phyloP scores from a whole-genome alignment of 2,797 vertebrate species.

The Gambusia yucatana region DNA sequence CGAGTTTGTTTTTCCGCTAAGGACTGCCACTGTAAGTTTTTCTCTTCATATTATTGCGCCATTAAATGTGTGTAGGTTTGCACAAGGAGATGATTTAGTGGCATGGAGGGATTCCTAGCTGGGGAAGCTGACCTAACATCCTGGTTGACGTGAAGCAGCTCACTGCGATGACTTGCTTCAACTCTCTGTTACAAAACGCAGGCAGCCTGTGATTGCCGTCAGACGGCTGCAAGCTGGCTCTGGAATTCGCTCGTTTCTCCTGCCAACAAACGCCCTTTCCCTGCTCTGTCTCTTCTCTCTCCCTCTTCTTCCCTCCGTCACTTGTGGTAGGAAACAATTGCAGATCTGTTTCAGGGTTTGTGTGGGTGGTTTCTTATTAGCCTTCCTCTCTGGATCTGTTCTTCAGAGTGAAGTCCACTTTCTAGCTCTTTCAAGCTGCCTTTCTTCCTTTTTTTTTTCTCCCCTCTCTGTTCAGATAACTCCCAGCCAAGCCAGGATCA shows the following conservation, averaged over 20 bases:
- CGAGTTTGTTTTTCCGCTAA: slow-evolving; percentile 50
- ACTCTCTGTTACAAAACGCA: slow-evolving; percentile 39
- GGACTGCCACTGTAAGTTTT: slow-evolving; percentile 52
- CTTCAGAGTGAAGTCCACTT: slow-evolving; percentile 56
- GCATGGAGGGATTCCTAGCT: slow-evolving; percentile 18
- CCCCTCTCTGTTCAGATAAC: slow-evolving; percentile 78
- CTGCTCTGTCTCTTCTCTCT: slow-evolving; percentile 51
- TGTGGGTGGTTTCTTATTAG: slow-evolving; percentile 82
- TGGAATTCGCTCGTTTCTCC: slow-evolving; percentile 86
- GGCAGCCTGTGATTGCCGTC: slow-evolving; percentile 55
- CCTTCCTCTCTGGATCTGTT: slow-evolving; percentile 60
- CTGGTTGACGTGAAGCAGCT: slow-evolving; percentile 9
- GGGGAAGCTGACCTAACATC: slow-evolving; percentile 73
- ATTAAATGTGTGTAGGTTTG: slow-evolving; percentile 4
- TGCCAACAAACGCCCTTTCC: slow-evolving; percentile 63
- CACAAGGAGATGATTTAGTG: slow-evolving; percentile 12
- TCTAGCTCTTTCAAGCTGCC: slow-evolving; percentile 59
- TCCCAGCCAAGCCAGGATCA: slow-evolving; percentile 80
- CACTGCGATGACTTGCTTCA: slow-evolving; percentile 23
- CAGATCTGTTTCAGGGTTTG: slow-evolving; percentile 85
- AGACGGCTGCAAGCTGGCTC: slow-evolving; percentile 73
- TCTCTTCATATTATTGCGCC: slow-evolving; percentile 6
- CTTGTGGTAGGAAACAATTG: slow-evolving; percentile 84
- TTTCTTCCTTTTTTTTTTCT: slow-evolving; percentile 53
- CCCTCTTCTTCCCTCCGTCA: slow-evolving; percentile 53